Base-by-base conservation (phyloP, 2,797 vertebrate species). In the Odontamblyopus lacepedii region DNA sequence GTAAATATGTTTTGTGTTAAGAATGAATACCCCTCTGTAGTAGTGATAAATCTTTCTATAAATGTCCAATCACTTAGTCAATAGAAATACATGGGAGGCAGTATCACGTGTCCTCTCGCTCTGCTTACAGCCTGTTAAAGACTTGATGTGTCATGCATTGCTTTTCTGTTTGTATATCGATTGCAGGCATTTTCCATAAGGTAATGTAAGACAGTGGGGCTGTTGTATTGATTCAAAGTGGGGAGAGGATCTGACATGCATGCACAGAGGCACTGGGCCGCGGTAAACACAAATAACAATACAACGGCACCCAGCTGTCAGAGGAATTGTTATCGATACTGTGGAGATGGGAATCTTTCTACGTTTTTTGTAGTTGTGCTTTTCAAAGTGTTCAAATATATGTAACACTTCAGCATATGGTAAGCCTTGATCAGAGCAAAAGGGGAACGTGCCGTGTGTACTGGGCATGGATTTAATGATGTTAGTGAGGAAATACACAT, bases 161-260 rank as follows among this genome's bases (percentile, higher is more conserved):
- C 27, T 63, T 23, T 60, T 35, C 44, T 66, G 50, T 27, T 63
- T 63, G 50, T 68, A 32, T 35, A 57, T 23, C 11, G 12, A 23
- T 62, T 16, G 59, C 61, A 6, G 38, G 5, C 53, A 4, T n/a
- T 59, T 74, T 74, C 55, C 72, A 75, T 62, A 62, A 32, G 26
- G 48, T 55, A 66, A 6, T 18, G 27, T 69, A 13, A 56, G 67
- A 67, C 18, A 48, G 57, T 53, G 59, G 63, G 38, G 19, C 65
- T 67, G 32, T 55, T 18, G 16, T 68, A 70, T 66, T 68, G 65
- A 80, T 76, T 75, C 29, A 29, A 38, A 56, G 61, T 16, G 29
- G 62, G 50, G 13, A 69, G 56, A 53, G 51, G 15, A 59, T 67
- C 26, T 72, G 62, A 67, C 59, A 48, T 26, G 11, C 53, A 60